Percentiles rank a stretch among this genome's conserved stretches.
Evolutionary conservation across 2,888 invertebrate genomes (phyloP).

Genomic region (Erannis defoliaria): DNA sequence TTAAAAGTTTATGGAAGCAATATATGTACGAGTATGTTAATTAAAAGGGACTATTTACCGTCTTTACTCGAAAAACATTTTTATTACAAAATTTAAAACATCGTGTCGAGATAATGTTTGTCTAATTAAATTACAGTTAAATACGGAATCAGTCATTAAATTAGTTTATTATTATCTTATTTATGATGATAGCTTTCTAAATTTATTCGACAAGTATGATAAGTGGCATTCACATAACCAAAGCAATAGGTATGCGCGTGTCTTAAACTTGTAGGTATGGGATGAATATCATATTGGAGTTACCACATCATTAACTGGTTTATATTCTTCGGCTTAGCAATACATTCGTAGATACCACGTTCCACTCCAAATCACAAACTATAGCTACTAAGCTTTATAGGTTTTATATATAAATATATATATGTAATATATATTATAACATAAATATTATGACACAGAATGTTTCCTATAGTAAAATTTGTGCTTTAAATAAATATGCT

Average conservation of each 20-base stretch:
- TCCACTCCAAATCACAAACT: conserved; percentile 7
- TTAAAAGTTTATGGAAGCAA: conserved; percentile 5
- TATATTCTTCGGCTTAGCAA: conserved; percentile 56
- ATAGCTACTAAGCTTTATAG: background rate
- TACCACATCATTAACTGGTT: conserved; percentile 73
- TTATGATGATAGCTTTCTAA: conserved; percentile 67
- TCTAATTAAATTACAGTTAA: conserved; percentile 53
- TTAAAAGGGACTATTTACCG: conserved; percentile 36
- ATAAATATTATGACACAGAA: conserved; percentile 10
- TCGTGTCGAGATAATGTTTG: conserved; percentile 46
- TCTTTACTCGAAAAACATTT: conserved; percentile 28
- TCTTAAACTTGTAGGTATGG: conserved; percentile 48
- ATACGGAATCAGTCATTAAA: conserved; percentile 53
- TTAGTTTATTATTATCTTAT: conserved; percentile 60
- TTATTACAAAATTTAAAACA: conserved; percentile 43
- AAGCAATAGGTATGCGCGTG: conserved; percentile 60
- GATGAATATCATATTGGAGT: conserved; percentile 66
- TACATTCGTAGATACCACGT: conserved; percentile 43
- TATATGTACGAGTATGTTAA: conserved; percentile 26
- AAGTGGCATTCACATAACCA: conserved; percentile 60
- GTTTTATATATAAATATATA: too few species aligned
- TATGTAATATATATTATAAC: too few species aligned
- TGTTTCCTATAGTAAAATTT: conserved; percentile 22
- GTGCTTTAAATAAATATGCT: conserved; percentile 20
- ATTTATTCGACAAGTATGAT: conserved; percentile 65